phyloP scores from a whole-genome alignment of 2,888 invertebrate species.

The Clanis bilineata region DNA sequence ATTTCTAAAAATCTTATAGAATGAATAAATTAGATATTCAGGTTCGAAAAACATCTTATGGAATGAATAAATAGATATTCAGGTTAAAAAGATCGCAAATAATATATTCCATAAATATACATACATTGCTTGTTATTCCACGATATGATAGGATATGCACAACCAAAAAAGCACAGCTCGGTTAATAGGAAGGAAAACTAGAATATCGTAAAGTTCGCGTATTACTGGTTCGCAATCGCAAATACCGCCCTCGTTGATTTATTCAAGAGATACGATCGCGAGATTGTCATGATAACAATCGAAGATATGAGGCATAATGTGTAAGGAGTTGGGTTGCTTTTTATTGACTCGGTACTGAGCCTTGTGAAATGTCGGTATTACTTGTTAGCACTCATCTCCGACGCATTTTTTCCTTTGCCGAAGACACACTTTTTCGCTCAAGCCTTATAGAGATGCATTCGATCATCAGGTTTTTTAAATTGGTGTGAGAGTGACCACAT shows the following conservation, averaged over 20 bases:
- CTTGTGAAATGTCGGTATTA: conserved; percentile 7
- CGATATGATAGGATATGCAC: not conserved
- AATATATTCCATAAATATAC: not conserved
- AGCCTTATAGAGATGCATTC: not conserved
- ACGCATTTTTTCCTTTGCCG: conserved; percentile 1
- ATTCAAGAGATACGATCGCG: conserved; percentile 41
- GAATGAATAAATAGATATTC: not conserved
- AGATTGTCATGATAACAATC: conserved; percentile 57
- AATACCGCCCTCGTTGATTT: conserved; percentile 39
- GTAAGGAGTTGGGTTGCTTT: conserved; percentile 13
- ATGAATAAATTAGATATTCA: too few relatives aligned
- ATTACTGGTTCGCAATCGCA: conserved; percentile 15
- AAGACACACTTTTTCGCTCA: not conserved
- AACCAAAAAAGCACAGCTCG: not conserved
- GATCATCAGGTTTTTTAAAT: too few relatives aligned
- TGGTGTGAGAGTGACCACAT: too few relatives aligned
- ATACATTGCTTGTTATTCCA: not conserved
- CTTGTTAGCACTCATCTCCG: conserved; percentile 8
- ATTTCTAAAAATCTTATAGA: too few relatives aligned
- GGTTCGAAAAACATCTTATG: too few relatives aligned
- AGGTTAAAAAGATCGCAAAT: not conserved
- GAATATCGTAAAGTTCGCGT: conserved; percentile 29
- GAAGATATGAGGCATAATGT: conserved; percentile 46
- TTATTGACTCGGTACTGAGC: not conserved
- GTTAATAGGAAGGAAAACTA: not conserved